Evolutionary conservation across 1,140 invertebrate genomes (phyloP), one percentile per base, ranked within the genome.

Genomic region (Bombus fervidus): DNA sequence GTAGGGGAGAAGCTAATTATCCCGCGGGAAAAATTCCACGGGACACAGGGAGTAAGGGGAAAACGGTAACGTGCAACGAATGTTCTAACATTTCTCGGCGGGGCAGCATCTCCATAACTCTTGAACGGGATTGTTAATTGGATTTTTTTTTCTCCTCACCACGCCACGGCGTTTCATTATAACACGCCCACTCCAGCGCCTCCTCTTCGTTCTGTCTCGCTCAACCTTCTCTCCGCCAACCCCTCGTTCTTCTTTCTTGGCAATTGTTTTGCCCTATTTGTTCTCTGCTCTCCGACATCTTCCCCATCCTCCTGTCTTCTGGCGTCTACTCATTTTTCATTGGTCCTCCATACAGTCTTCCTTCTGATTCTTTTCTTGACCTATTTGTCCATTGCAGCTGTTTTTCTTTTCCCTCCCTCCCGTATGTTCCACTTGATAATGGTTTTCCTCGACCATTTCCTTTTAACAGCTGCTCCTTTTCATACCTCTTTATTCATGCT

Each of bases 61-160:
- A 64, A 86, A 83, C 69, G 64, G 66, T 75, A 64, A 88, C 73
- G 28, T 34, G 83, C 83, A 41, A n/a, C 59, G 76, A 86, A 81
- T 71, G 75, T 43, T 28, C 43, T 59, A 53, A 79, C 84, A 77
- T 76, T 59, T 64, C 37, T 64, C 62, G 62, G 76, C 62, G 34
- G 68, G 59, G 41, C 57, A 68, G 88, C 88, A 86, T 91, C 85
- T 90, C 83, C 90, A 91, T 91, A 91, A 91, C 86, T 91, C 91
- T 80, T 81, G 81, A 88, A 89, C 90, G 85, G 88, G 83, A 91
- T 92, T 92, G 92, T 92, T 93, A 90, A 92, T 93, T 92, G 86
- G 79, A 89, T 91, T 91, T 88, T 86, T 86, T 88, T 90, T 74
- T 34, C 59, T 74, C 43, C 62, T 78, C 66, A 18, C 34, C 31